Evolutionary conservation across 2,888 invertebrate genomes (phyloP).

Genomic region (Clunio marinus): DNA sequence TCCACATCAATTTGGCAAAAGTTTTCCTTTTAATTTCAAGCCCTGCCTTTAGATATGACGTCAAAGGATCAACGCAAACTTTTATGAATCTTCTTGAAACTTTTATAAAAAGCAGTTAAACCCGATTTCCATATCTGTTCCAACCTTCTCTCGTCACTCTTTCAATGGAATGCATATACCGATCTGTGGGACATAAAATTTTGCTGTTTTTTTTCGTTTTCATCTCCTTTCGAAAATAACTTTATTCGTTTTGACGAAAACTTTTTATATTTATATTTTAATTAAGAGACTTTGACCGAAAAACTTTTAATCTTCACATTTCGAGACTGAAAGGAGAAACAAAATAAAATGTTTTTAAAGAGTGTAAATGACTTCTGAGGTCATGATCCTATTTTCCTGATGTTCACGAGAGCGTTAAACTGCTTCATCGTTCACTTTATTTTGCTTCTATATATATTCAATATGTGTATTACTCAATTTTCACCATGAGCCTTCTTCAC

Average conservation of each 20-base stretch:
- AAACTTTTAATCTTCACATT: background rate
- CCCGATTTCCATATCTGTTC: too few relatives aligned
- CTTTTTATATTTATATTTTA: conserved; percentile 31
- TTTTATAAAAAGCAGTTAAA: too few relatives aligned
- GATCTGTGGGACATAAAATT: background rate
- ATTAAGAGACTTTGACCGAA: conserved; percentile 13
- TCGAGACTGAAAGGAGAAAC: background rate
- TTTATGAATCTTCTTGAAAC: too few relatives aligned
- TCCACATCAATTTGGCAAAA: too few relatives aligned
- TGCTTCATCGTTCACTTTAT: conserved; percentile 1
- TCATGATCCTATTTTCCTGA: conserved; percentile 35
- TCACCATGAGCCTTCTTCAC: background rate
- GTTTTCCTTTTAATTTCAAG: too few relatives aligned
- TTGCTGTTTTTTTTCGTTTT: too few relatives aligned
- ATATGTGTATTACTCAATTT: conserved; percentile 13
- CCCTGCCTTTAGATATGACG: too few relatives aligned
- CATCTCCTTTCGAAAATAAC: background rate
- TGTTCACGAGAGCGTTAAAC: background rate
- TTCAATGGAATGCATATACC: conserved; percentile 16
- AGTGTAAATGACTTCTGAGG: conserved; percentile 38
- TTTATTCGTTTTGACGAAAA: conserved; percentile 36
- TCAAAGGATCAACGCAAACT: too few relatives aligned
- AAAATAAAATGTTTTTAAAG: background rate
- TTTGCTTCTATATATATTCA: background rate
- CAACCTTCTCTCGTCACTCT: too few relatives aligned